phyloP scores from a whole-genome alignment of 2,113 vertebrate genomes.

The Ancistrus triradiatus region DNA sequence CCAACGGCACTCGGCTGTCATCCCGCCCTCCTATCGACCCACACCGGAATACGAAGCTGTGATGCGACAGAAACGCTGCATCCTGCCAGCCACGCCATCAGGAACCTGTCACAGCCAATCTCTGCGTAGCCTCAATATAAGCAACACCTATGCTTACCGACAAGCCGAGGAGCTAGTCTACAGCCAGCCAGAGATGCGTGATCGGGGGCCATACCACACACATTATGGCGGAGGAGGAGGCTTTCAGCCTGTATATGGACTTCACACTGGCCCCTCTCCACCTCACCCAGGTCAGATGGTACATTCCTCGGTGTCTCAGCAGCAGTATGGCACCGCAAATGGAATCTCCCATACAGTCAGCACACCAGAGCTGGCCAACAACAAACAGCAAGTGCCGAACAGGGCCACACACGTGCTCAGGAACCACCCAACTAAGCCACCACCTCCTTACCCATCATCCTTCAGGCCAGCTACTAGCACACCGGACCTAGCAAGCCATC shows the following conservation, averaged over 20 bases:
- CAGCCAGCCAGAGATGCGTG: slow-evolving; percentile 92
- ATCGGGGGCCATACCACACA: slow-evolving; percentile 72
- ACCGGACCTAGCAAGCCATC: slow-evolving; percentile 89
- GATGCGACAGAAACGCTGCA: slow-evolving; percentile 85
- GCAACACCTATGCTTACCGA: slow-evolving; percentile 84
- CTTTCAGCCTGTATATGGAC: slow-evolving; percentile 37
- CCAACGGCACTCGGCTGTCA: slow-evolving; percentile 92
- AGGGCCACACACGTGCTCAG: slow-evolving; percentile 74
- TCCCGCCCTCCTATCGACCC: slow-evolving; percentile 90
- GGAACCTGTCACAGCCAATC: slow-evolving; percentile 89
- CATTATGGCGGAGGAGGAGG: slow-evolving; percentile 58
- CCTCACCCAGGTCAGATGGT: slow-evolving; percentile 63
- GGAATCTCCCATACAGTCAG: slow-evolving; percentile 95
- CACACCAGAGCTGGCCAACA: slow-evolving; percentile 80
- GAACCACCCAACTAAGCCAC: slow-evolving; percentile 83
- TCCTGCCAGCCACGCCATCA: slow-evolving; percentile 71
- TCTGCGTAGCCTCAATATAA: slow-evolving; percentile 89
- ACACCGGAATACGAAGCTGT: slow-evolving; percentile 94
- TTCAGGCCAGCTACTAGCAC: slow-evolving; percentile 94
- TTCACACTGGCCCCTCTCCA: slow-evolving; percentile 48
- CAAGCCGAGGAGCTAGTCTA: slow-evolving; percentile 89
- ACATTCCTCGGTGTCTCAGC: slow-evolving; percentile 39
- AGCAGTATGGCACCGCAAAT: slow-evolving; percentile 63
- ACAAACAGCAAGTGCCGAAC: slow-evolving; percentile 52
- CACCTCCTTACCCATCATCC: slow-evolving; percentile 80